phyloP scores from a whole-genome alignment of 1,140 invertebrate genomes.

The Aphelenchoides besseyi region DNA sequence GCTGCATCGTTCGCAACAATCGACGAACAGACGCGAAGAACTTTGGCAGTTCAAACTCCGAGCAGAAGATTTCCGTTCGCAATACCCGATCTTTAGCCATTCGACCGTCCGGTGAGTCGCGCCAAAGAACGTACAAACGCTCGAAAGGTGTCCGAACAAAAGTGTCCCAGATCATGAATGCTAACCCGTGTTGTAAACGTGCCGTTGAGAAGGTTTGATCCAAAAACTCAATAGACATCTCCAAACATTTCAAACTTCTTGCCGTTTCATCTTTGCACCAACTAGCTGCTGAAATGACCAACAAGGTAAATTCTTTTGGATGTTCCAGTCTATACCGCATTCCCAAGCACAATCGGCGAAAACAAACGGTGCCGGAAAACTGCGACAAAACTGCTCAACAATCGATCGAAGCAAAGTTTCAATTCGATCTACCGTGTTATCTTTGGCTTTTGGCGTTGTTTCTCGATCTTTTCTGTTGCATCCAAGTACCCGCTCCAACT shows the following conservation, averaged over 20 bases:
- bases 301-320: too few species aligned
- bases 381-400: conserved; percentile 27
- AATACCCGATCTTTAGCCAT: conserved; percentile 33
- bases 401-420: conserved; percentile 1
- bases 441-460: background rate
- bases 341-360: conserved; percentile 46
- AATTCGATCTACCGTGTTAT: background rate
- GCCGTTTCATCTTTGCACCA: conserved; percentile 46
- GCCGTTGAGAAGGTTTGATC: conserved; percentile 14
- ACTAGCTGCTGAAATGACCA: conserved; percentile 16
- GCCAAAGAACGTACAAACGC: conserved; percentile 22
- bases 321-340: conserved; percentile 21
- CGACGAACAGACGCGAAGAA: conserved; percentile 29
- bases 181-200: conserved; percentile 42
- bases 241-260: conserved; percentile 26
- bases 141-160: conserved; percentile 37
- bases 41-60: conserved; percentile 33
- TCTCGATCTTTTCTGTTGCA: background rate
- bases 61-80: conserved; percentile 31
- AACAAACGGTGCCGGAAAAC: conserved; percentile 25
- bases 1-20: conserved; percentile 24
- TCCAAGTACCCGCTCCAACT: background rate
- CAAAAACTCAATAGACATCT: conserved; percentile 36
- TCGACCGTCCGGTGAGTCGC: conserved; percentile 7
- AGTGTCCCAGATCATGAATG: conserved; percentile 50